These are phyloP conservation scores for Synanceia verrucosa DNA, from an alignment of 2,797 vertebrate species.

Conservation along the genomic window DNA sequence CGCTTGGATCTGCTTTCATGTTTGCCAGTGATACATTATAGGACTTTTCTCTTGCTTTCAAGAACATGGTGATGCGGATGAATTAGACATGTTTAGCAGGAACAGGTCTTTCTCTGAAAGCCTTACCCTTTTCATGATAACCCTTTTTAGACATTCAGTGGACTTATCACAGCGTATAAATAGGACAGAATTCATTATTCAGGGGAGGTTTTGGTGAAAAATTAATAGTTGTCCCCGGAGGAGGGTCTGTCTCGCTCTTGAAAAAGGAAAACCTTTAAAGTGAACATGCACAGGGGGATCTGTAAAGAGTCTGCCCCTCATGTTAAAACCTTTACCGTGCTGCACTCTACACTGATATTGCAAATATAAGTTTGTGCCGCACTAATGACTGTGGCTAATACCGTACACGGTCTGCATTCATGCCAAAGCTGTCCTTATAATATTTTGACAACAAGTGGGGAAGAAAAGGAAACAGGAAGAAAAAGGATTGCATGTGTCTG, in stretches of 20 bases:
- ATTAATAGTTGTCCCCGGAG: constrained; percentile 80
- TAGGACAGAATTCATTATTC: constrained; percentile 83
- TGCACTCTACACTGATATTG: constrained; percentile 62
- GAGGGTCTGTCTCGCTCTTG: constrained; percentile 68
- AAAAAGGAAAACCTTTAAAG: constrained; percentile 78
- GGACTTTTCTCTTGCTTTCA: constrained; percentile 70
- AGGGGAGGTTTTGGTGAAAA: constrained; percentile 80
- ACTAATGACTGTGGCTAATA: constrained; percentile 69
- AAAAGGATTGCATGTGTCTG: constrained; percentile 16
- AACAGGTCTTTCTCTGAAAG: constrained; percentile 76
- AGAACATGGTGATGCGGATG: constrained; percentile 69
- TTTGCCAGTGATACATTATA: constrained; percentile 73
- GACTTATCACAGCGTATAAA: constrained; percentile 81
- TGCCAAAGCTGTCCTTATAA: constrained; percentile 57
- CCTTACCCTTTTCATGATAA: constrained; percentile 78
- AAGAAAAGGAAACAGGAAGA: constrained; percentile 25
- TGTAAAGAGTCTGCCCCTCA: constrained; percentile 63
- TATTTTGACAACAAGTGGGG: constrained; percentile 32
- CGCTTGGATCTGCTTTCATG: constrained; percentile 72
- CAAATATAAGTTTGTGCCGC: constrained; percentile 66
- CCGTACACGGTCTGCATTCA: constrained; percentile 55
- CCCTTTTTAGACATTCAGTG: constrained; percentile 79
- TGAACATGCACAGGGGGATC: constrained; percentile 73
- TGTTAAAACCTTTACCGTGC: constrained; percentile 72
- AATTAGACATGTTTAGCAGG: constrained; percentile 81